Conservation (phyloP, 2,113 vertebrate species). For the Dasyurus viverrinus region DNA sequence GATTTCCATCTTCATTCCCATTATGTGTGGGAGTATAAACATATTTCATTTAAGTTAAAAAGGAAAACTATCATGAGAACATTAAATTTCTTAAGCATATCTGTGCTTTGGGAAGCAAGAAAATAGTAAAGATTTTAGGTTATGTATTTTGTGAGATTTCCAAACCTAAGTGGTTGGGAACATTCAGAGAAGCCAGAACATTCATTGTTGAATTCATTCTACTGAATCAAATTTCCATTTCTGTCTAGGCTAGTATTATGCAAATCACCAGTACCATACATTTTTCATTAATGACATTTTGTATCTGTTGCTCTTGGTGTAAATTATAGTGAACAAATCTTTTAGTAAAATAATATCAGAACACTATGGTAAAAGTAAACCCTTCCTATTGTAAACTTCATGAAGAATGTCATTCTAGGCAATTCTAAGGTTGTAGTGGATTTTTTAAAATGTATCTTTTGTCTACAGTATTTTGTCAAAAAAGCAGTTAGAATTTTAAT, state of each 20-base stretch:
- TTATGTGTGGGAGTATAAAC: background rate
- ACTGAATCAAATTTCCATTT: conserved; percentile 10
- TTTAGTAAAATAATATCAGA: conserved; percentile 25
- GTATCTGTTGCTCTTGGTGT: background rate
- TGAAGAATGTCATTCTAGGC: conserved; percentile 23
- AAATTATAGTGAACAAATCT: conserved; percentile 29
- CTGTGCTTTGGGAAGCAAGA: background rate
- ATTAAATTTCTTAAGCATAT: background rate
- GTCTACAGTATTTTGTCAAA: conserved; percentile 16
- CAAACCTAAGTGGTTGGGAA: background rate
- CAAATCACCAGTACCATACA: conserved; percentile 21
- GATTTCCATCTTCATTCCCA: background rate
- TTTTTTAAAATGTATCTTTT: background rate
- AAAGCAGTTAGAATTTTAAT: background rate
- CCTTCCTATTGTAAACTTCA: background rate
- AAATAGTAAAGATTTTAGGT: background rate
- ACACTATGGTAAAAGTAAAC: conserved; percentile 38
- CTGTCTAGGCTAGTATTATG: conserved; percentile 14
- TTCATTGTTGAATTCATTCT: conserved; percentile 21
- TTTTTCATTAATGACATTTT: conserved; percentile 36
- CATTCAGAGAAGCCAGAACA: background rate
- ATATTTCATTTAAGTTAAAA: conserved; percentile 34
- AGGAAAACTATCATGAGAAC: background rate
- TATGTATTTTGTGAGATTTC: background rate
- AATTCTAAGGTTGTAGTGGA: conserved; percentile 11